A percentile compares a stretch with the other conserved stretches of the same genome.
Evolutionary conservation across 2,113 vertebrate species (phyloP).

Genomic region (Phaethon lepturus): DNA sequence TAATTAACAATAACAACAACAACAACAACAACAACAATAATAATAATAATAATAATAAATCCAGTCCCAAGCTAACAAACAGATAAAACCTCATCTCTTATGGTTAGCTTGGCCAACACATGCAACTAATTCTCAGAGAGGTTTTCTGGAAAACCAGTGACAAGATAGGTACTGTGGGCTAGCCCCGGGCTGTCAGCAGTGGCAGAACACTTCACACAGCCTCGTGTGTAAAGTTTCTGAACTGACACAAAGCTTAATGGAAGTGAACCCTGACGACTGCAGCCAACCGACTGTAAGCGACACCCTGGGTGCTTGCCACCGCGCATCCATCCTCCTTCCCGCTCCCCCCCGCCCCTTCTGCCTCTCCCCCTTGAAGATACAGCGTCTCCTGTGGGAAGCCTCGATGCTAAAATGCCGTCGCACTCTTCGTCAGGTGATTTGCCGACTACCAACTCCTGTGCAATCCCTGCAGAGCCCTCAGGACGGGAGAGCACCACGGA

Average conservation of each 20-base stretch:
- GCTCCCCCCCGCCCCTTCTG: not conserved
- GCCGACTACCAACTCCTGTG: not conserved
- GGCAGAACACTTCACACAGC: constrained; percentile 79
- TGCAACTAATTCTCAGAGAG: constrained; percentile 81
- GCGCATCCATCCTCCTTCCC: constrained; percentile 33
- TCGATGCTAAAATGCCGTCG: constrained; percentile 51
- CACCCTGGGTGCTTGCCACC: constrained; percentile 75
- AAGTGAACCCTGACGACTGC: constrained; percentile 81
- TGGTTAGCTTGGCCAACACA: constrained; percentile 75
- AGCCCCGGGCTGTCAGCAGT: constrained; percentile 83
- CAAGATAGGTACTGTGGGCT: constrained; percentile 83
- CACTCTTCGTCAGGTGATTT: constrained; percentile 60
- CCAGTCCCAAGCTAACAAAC: not conserved
- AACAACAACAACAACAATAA: not conserved
- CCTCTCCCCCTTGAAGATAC: constrained; percentile 68
- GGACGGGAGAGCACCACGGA: fast-evolving
- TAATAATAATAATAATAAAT: not conserved
- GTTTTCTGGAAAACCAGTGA: constrained; percentile 79
- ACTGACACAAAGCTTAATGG: constrained; percentile 86
- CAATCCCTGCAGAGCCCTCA: not conserved
- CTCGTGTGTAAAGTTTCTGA: constrained; percentile 79
- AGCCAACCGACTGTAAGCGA: constrained; percentile 80
- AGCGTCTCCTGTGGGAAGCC: constrained; percentile 77
- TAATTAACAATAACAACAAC: too few species aligned
- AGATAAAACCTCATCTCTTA: constrained; percentile 53